Evolutionary conservation across 2,888 invertebrate species (phyloP), one percentile per base, ranked within the genome.

Genomic region (Drosophila formosana): DNA sequence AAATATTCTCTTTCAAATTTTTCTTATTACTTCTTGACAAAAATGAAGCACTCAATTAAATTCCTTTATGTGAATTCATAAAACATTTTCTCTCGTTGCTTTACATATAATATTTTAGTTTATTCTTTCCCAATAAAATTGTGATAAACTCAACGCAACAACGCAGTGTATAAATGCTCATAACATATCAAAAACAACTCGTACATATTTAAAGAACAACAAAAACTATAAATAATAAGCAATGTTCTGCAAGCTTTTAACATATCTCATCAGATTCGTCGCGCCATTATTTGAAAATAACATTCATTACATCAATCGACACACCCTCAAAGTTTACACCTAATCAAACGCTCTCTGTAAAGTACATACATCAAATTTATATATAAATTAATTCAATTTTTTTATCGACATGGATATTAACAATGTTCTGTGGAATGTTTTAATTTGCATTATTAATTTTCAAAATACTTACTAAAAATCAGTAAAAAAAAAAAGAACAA

Each of bases 381-480:
- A 60, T 18, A 18, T 18, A 18, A 18, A 18, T 18, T 18, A 18
- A 18, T 18, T 18, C 18, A 18, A 18, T 11, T 47, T 51, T 55
- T 60, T 72, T 60, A 25, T 26, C 37, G 4, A 65, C 47, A 66
- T 66, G 60, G 58, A 73, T 58, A 83, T 72, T 75, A 72, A 82
- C 70, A 56, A 66, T 57, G 64, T 69, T 57, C 72, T 68, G 51
- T 82, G 82, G 88, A 82, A 88, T 82, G 82, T 85, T 88, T 74
- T 77, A 57, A 64, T 66, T 73, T 75, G 75, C 88, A 84, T 85
- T 66, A 72, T 69, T 82, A 85, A 88, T 82, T 85, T 82, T 82
- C 70, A 79, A 78, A 85, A 55, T 64, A 66, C 65, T 66, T 77
- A 77, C 78, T 80, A 78, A 76, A 85, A 55, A 51, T 58, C 23